A percentile compares a stretch with the other conserved stretches of the same genome.
phyloP scores from a whole-genome alignment of 2,888 invertebrate genomes.

The Calephelis perditalis region DNA sequence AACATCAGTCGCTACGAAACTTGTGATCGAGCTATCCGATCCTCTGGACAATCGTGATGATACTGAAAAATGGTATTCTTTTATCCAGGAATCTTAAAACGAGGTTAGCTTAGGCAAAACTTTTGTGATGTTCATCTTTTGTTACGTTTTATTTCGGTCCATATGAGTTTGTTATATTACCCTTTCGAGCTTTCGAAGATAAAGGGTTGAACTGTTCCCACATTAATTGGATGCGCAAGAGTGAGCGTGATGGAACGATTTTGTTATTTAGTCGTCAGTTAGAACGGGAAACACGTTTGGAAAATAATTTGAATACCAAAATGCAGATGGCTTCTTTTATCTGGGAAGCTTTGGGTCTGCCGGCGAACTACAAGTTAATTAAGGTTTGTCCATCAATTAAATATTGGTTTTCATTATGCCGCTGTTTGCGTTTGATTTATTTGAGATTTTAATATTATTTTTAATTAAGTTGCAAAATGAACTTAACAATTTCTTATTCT shows the following conservation, averaged over 20 bases:
- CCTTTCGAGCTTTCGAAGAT: slow-evolving; percentile 44
- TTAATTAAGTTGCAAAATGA: slow-evolving; percentile 46
- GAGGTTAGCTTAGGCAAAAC: slow-evolving; percentile 77
- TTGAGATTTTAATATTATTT: slow-evolving; percentile 36
- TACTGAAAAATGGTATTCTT: slow-evolving; percentile 76
- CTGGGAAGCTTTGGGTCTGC: slow-evolving; percentile 52
- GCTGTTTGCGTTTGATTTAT: slow-evolving; percentile 61
- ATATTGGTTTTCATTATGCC: slow-evolving; percentile 69
- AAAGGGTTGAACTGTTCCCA: slow-evolving; percentile 60
- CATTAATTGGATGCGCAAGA: slow-evolving; percentile 54
- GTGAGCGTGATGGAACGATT: slow-evolving; percentile 69
- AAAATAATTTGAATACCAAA: slow-evolving; percentile 77
- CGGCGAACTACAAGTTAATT: slow-evolving; percentile 75
- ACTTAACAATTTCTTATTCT: slow-evolving; percentile 6
- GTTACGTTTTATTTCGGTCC: slow-evolving; percentile 65
- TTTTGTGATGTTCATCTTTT: slow-evolving; percentile 72
- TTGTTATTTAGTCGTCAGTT: slow-evolving; percentile 45
- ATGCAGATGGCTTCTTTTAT: slow-evolving; percentile 77
- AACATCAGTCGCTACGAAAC: slow-evolving; percentile 47
- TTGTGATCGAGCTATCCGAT: slow-evolving; percentile 68
- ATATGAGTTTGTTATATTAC: slow-evolving; percentile 69
- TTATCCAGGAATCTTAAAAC: slow-evolving; percentile 77
- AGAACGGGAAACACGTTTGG: slow-evolving; percentile 69
- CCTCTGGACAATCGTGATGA: slow-evolving; percentile 70
- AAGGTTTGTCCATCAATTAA: slow-evolving; percentile 76